Evolutionary conservation across 2,888 invertebrate species (phyloP).

Genomic region (Heliconius hortense): DNA sequence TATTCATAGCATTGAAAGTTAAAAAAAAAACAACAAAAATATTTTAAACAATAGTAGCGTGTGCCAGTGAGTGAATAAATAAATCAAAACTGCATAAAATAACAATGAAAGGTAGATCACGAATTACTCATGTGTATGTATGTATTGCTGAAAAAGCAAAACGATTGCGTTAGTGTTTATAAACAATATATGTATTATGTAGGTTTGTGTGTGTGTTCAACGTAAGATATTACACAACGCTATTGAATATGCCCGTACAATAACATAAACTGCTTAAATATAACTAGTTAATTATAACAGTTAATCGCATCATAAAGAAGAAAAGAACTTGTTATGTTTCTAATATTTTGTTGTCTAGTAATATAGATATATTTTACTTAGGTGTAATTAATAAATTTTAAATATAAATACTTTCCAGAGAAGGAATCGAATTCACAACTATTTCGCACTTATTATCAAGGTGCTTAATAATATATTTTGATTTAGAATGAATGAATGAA

Average conservation of each 20-base stretch:
- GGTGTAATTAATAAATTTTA: background rate
- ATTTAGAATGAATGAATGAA: too few species aligned
- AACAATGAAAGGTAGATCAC: constrained; percentile 21
- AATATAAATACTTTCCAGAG: background rate
- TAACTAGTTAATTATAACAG: background rate
- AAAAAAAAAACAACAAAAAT: constrained; percentile 3
- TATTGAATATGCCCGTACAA: constrained; percentile 12
- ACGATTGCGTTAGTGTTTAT: constrained; percentile 27
- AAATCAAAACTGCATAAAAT: constrained; percentile 24
- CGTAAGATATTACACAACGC: constrained; percentile 19
- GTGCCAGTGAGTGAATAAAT: constrained; percentile 15
- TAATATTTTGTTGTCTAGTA: background rate
- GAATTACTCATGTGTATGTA: constrained; percentile 24
- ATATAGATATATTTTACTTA: background rate
- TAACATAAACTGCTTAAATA: constrained; percentile 19
- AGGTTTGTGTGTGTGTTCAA: background rate
- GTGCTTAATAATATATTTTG: too few species aligned
- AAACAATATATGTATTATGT: constrained; percentile 24
- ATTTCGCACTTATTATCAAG: background rate
- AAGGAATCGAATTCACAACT: background rate
- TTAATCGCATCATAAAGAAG: background rate
- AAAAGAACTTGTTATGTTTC: background rate
- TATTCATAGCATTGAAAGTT: background rate
- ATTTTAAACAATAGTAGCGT: constrained; percentile 18
- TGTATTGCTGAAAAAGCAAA: constrained; percentile 24